Conservation (phyloP, 35 echinoderm and acorn worm species). For the Lytechinus pictus region DNA sequence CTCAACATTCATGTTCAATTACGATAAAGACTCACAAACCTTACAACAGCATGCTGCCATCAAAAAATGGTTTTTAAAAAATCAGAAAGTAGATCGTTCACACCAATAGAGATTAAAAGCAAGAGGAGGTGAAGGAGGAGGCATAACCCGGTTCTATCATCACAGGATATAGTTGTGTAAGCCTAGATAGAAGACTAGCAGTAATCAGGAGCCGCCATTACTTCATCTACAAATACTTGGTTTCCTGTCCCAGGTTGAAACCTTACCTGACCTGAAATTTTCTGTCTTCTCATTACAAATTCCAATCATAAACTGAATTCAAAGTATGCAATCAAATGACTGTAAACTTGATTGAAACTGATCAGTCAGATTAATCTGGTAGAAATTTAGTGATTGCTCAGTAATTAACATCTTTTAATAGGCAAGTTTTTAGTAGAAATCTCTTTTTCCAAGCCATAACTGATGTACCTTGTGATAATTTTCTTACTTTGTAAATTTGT, state of each 20-base stretch:
- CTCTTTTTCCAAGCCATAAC: no score
- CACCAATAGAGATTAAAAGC: background rate
- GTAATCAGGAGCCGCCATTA: constrained; percentile 2
- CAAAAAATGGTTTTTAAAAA: background rate
- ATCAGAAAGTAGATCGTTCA: background rate
- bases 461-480: no score
- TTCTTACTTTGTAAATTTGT: no score
- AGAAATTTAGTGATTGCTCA: no score
- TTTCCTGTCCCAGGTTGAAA: constrained; percentile 7
- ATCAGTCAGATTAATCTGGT: no score
- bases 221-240: background rate
- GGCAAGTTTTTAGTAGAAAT: no score
- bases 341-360: background rate
- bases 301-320: background rate
- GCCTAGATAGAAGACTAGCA: constrained; percentile 18
- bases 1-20: background rate
- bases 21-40: background rate
- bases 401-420: no score
- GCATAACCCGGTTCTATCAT: background rate
- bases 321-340: no score
- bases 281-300: background rate
- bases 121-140: background rate
- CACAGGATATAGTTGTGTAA: constrained; percentile 30
- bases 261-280: background rate
- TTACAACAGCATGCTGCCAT: background rate